phyloP scores from a whole-genome alignment of 2,888 invertebrate species.

The Eupithecia dodoneata region DNA sequence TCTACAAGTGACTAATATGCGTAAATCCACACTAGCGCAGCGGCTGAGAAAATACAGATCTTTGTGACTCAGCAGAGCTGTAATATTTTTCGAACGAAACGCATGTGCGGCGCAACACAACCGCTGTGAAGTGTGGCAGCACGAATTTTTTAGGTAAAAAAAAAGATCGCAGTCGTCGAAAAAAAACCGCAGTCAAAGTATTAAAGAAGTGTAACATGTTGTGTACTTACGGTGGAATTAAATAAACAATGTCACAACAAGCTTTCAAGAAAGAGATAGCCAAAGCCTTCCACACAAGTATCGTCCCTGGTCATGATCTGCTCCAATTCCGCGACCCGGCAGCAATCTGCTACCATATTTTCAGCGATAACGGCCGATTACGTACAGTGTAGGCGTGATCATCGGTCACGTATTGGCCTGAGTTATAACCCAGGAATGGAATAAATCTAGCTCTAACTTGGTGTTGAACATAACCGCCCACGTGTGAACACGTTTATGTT shows the following conservation, averaged over 20 bases:
- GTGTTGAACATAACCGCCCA: slow-evolving; percentile 66
- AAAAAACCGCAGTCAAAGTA: no score
- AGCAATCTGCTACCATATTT: slow-evolving; percentile 67
- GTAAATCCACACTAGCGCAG: no score
- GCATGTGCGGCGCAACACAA: no score
- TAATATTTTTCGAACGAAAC: no score
- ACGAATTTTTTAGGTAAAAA: no score
- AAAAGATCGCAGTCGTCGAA: no score
- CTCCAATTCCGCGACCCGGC: slow-evolving; percentile 23
- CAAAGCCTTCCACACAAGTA: not conserved
- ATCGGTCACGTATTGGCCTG: slow-evolving; percentile 80
- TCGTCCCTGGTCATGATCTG: slow-evolving; percentile 9
- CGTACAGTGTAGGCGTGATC: slow-evolving; percentile 74
- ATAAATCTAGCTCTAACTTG: slow-evolving; percentile 67
- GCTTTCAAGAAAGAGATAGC: not conserved
- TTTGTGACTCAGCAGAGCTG: no score
- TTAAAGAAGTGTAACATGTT: no score
- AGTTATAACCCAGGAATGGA: slow-evolving; percentile 75
- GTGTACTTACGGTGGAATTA: no score
- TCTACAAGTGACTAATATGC: no score
- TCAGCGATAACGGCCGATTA: slow-evolving; percentile 65
- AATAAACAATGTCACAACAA: not conserved
- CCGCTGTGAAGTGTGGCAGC: no score
- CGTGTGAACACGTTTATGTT: slow-evolving; percentile 47
- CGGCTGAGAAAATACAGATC: no score